Evolutionary conservation across 2,113 vertebrate genomes (phyloP).

Genomic region (Trochalopteron elliotii): DNA sequence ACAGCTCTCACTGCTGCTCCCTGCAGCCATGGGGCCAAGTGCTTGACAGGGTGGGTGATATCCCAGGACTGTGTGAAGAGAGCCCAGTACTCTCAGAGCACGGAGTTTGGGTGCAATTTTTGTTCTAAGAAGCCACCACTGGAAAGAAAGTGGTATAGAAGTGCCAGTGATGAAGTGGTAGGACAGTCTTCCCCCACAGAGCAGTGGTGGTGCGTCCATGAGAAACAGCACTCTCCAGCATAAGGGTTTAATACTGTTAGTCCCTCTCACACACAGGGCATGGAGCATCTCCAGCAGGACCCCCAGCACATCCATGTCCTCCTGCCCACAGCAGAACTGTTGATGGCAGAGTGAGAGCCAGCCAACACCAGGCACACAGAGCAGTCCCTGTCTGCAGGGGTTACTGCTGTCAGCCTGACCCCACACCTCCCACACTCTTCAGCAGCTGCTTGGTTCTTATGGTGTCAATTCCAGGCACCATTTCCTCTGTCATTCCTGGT

Average conservation of each 20-base stretch:
- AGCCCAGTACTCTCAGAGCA: not conserved
- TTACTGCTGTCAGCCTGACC: not conserved
- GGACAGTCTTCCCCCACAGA: not conserved
- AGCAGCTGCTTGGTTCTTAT: not conserved
- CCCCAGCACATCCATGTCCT: not conserved
- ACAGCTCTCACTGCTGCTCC: not conserved
- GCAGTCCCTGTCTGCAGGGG: not conserved
- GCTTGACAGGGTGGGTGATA: not conserved
- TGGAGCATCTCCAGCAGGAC: not conserved
- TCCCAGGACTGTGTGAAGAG: not conserved
- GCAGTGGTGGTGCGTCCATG: not conserved
- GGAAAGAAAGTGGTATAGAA: not conserved
- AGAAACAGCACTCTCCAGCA: not conserved
- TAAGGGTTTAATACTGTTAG: not conserved
- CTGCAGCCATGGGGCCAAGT: not conserved
- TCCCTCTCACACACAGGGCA: not conserved
- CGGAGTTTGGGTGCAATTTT: fast-evolving
- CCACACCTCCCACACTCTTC: not conserved
- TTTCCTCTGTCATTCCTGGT: not conserved
- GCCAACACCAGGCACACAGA: fast-evolving
- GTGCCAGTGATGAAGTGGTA: not conserved
- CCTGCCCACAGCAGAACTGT: not conserved
- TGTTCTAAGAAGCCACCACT: not conserved
- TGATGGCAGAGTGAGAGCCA: not conserved
- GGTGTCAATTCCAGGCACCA: not conserved